Evolutionary conservation across 2,888 invertebrate species (phyloP), one percentile per base, ranked within the genome.

Genomic region (Amblyteles armatorius): DNA sequence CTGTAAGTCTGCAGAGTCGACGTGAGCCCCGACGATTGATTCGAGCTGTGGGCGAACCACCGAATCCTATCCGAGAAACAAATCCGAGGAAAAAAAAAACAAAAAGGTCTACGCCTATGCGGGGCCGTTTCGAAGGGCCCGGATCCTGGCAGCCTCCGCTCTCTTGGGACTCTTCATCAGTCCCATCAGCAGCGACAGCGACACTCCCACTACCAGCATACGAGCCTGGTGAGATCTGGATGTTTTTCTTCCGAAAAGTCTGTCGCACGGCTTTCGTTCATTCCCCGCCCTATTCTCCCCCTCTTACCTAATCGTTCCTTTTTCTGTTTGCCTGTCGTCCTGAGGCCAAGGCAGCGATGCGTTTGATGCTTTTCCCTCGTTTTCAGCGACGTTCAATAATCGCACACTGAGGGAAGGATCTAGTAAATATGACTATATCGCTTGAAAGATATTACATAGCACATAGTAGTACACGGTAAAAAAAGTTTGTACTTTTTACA

Each of bases 1-100:
- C 89, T 89, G 87, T 90, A 88, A 87, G 89, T 89, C 87, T 81
- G 81, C 89, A 88, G 87, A 88, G 86, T 82, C 87, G 73, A 79
- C 87, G 72, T 86, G 63, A 77, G 79, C 74, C 82, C 83, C 76
- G 79, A 87, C 88, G 87, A 81, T 85, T 84, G 88, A 83, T 83
- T 83, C 79, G 79, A 78, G 83, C 73, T 73, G 82, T 72, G 74
- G n/a, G 16, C n/a, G 11, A 57, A 26, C 60, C 60, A 60, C 77
- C 73, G 48, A 69, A n/a, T 29, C 71, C 57, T 57, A 11, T 57
- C 1, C 57, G 13, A 26, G 50, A 11, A 52, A 40, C 1, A 50
- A 11, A 67, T 40, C 19, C 11, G 40, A 77, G 33, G 33, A 6
- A 11, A 40, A 33, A 65, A 77, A 52, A 44, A n/a, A 26, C 3